Base-by-base conservation (phyloP, 2,888 invertebrate species). In the Elegia similella region DNA sequence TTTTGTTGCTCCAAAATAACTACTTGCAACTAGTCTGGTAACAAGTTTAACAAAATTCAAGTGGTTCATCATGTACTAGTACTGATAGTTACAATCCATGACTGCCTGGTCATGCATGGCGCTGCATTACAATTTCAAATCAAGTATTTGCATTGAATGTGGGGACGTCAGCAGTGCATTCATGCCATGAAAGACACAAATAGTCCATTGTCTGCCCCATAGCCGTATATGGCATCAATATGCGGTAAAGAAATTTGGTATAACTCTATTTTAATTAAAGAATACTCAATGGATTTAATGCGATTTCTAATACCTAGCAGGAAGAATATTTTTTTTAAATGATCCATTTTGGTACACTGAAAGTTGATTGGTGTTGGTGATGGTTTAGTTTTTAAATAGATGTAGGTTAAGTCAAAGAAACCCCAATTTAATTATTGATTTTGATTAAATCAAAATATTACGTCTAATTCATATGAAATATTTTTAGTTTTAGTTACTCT, bases 131-230 rank as follows among this genome's bases (percentile, higher is more conserved):
- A 71, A 73, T 69, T 73, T 70, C 63, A 74, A 70, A 65, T 70
- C 61, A 63, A 42, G 15, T 13, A 84, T 87, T 86, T 72, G 79
- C 88, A 87, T 86, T 84, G 73, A 86, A 87, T 87, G 73, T 61
- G 56, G 59, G 82, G 81, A 84, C 75, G 77, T 78, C 74, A 57
- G 59, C 56, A 43, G 12, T 56, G 61, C 61, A 73, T 69, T 61
- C 60, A 68, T 69, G 67, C 65, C 72, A 71, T 62, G 63, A 59
- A 46, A 59, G 57, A 61, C 23, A 52, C 55, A 58, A 52, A 59
- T 50, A 46, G 58, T 58, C 57, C 59, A 60, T 58, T 52, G 55
- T 56, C 54, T 48, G 46, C 32, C 57, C 6, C n/a, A 57, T 17
- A 43, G 17, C 17, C 42, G 10, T 50, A 5, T 38, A 50, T 38